Evolutionary conservation across 2,888 invertebrate genomes (phyloP).

Genomic region (Adineta ricciae): DNA sequence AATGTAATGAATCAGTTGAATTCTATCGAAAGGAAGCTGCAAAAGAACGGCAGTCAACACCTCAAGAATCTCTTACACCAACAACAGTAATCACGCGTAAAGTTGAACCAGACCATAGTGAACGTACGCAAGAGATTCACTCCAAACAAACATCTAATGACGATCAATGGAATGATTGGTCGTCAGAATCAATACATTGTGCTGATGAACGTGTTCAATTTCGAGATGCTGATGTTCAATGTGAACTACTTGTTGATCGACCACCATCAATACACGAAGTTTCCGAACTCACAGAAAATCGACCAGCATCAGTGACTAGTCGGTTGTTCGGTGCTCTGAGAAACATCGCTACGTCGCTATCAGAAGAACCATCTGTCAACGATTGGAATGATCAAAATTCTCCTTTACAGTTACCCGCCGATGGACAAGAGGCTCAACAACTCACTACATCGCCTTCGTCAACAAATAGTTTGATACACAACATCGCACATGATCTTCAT

Average conservation of each 20-base stretch:
- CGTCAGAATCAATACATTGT: not conserved
- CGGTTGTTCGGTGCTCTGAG: not conserved
- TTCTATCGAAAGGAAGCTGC: not conserved
- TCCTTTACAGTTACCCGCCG: not conserved
- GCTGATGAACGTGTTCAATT: not conserved
- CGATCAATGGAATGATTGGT: not conserved
- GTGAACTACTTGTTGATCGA: not conserved
- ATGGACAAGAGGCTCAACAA: not conserved
- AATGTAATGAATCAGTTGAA: not conserved
- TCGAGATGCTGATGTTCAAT: not conserved
- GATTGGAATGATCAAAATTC: not conserved
- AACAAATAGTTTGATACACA: not conserved
- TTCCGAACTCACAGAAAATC: too few species aligned
- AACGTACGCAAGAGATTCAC: not conserved
- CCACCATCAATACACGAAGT: not conserved
- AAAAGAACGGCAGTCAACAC: not conserved
- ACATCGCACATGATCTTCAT: not conserved
- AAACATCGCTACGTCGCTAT: not conserved
- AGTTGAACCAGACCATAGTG: not conserved
- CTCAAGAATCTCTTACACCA: not conserved
- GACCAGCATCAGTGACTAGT: not conserved
- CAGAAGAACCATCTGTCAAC: not conserved
- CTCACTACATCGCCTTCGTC: not conserved
- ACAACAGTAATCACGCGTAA: not conserved
- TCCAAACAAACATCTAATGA: not conserved